Conservation (phyloP, 2,888 invertebrate genomes). For the Caenorhabditis drosophilae region DNA sequence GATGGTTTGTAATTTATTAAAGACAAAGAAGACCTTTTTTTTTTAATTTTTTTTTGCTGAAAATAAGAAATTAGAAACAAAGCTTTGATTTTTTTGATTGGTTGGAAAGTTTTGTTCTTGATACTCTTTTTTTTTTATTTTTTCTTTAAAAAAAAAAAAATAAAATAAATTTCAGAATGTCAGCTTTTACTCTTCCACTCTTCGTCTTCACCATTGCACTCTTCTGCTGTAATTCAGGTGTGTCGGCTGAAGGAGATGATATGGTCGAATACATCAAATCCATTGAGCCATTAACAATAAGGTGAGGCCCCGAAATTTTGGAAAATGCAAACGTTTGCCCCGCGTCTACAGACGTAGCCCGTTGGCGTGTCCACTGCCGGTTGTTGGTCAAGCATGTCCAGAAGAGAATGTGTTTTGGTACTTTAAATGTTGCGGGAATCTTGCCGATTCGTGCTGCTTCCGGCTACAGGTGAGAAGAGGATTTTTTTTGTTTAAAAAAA, state of each 20-base stretch:
- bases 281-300: slow-evolving; percentile 34
- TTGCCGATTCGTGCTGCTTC: slow-evolving; percentile 56
- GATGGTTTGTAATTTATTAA: no score
- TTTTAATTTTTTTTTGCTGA: no score
- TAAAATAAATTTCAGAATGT: slow-evolving; percentile 20
- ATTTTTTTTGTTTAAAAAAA: neutral
- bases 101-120: neutral
- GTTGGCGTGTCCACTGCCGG: slow-evolving; percentile 57
- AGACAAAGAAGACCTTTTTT: no score
- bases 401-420: slow-evolving; percentile 59
- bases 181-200: slow-evolving; percentile 29
- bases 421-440: slow-evolving; percentile 61
- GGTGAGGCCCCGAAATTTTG: neutral
- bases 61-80: neutral
- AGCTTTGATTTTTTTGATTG: neutral
- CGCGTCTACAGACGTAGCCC: slow-evolving; percentile 22
- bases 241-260: slow-evolving; percentile 35
- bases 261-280: slow-evolving; percentile 37
- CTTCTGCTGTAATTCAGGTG: slow-evolving; percentile 17
- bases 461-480: slow-evolving; percentile 41
- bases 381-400: slow-evolving; percentile 57
- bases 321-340: slow-evolving; percentile 1
- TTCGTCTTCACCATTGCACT: slow-evolving; percentile 28
- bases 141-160: neutral
- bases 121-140: neutral